Conservation (phyloP, 1,140 invertebrate species). For the Chironomus striatipennis region DNA sequence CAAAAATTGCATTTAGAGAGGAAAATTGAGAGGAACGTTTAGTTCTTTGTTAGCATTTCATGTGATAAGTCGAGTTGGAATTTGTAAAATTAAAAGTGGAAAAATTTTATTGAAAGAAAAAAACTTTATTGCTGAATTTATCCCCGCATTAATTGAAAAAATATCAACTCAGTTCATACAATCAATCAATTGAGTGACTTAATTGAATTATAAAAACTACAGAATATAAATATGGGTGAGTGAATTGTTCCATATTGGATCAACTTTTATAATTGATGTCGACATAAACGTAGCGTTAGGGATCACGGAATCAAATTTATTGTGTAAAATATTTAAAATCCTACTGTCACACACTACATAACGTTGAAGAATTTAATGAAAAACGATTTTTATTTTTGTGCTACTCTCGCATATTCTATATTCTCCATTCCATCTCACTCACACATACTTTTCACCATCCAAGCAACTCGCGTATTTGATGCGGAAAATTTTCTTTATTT, state of each 20-base stretch:
- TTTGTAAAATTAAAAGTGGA: not conserved
- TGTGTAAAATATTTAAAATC: not conserved
- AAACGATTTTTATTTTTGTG: too few species aligned
- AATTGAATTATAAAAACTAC: not conserved
- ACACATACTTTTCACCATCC: too few species aligned
- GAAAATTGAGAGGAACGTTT: not conserved
- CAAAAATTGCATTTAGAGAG: not conserved
- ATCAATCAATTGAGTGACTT: not conserved
- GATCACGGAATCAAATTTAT: not conserved
- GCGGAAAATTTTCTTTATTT: too few species aligned
- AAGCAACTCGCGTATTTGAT: too few species aligned
- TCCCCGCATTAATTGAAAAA: too few species aligned
- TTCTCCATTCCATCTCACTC: too few species aligned
- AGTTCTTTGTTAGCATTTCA: slow-evolving; percentile 14
- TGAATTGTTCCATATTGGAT: slow-evolving; percentile 2
- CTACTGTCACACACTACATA: too few species aligned
- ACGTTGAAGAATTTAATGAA: too few species aligned
- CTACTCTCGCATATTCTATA: too few species aligned
- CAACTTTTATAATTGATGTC: slow-evolving; percentile 8
- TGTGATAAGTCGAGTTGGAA: not conserved
- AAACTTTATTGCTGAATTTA: not conserved
- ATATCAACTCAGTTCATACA: too few species aligned
- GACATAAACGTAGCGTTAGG: not conserved
- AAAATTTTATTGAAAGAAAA: not conserved
- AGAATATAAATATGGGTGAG: slow-evolving; percentile 1